phyloP scores from a whole-genome alignment of 2,113 vertebrate species.

The Stercorarius parasiticus region DNA sequence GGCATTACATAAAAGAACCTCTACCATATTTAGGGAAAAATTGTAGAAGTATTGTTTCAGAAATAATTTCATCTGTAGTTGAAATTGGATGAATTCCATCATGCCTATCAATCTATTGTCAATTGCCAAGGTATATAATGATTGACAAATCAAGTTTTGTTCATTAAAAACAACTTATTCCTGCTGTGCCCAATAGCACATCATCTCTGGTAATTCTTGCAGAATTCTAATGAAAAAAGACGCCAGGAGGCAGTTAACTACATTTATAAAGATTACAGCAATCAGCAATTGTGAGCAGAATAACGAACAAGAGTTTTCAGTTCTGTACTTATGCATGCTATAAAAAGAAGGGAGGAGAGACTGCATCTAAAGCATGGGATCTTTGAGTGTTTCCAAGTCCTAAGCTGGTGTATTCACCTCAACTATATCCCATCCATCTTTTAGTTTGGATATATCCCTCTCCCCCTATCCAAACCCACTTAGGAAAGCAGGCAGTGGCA shows the following conservation, averaged over 20 bases:
- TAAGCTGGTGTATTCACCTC: neutral
- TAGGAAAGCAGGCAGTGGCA: neutral
- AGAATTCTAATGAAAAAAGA: neutral
- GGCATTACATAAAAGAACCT: conserved; percentile 42
- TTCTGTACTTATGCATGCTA: neutral
- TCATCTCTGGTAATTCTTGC: neutral
- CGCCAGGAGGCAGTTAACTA: neutral
- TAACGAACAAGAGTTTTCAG: neutral
- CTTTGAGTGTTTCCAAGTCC: neutral
- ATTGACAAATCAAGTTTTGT: conserved; percentile 24
- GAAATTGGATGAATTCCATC: conserved; percentile 9
- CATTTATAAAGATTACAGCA: neutral
- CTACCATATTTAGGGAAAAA: conserved; percentile 46
- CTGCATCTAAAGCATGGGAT: neutral
- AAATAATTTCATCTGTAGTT: conserved; percentile 14
- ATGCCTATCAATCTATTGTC: neutral
- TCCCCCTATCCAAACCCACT: neutral
- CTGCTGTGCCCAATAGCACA: neutral
- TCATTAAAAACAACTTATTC: conserved; percentile 2
- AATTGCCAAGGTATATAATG: conserved; percentile 20
- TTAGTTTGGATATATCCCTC: neutral
- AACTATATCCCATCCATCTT: neutral
- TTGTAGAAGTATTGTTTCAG: conserved; percentile 23
- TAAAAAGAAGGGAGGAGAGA: neutral
- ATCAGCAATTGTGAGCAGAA: neutral